Base-by-base conservation (phyloP, 2,113 vertebrate genomes). In the Eubucco bourcierii region DNA sequence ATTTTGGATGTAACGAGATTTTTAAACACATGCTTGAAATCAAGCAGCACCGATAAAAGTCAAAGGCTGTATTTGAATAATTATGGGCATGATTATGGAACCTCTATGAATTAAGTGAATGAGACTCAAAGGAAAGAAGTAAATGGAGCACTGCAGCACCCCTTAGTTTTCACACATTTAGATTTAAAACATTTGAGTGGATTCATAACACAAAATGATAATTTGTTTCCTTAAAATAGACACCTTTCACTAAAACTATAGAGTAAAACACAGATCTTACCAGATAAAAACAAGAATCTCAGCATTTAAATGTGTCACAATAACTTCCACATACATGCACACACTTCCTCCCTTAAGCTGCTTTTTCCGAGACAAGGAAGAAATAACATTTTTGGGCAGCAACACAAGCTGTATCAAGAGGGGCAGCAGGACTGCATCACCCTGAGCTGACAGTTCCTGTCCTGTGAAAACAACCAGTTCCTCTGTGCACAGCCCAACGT, bases 191-290 rank as follows among this genome's bases (percentile, higher is more conserved):
- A 94, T 91, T 93, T 76, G 90, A 90, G 66, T 79, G 80, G 80
- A 82, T 79, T 94, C 70, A 25, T 67, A 90, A 71, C 58, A 86
- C 72, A 77, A 94, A 94, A 84, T 64, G 50, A 87, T 76, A 66
- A 61, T 81, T 89, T 75, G 23, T 90, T 92, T 92, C 70, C 90
- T 80, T 86, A 95, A 90, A 97, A 93, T 24, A 95, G 78, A 84
- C 61, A 83, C 67, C 74, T 37, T 76, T 61, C 64, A 68, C 65
- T 78, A 92, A 90, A 93, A 58, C n/a, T 16, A n/a, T 66, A 46
- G 10, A 84, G 60, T 47, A 59, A 91, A 91, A 85, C 25, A 41
- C 58, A 88, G 73, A 80, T 74, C 84, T 65, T 55, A 64, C 44
- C 61, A 87, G 46, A 53, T 41, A 84, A 41, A 47, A 72, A 61